Conservation (phyloP, 2,888 invertebrate species). For the Microchrysa polita region DNA sequence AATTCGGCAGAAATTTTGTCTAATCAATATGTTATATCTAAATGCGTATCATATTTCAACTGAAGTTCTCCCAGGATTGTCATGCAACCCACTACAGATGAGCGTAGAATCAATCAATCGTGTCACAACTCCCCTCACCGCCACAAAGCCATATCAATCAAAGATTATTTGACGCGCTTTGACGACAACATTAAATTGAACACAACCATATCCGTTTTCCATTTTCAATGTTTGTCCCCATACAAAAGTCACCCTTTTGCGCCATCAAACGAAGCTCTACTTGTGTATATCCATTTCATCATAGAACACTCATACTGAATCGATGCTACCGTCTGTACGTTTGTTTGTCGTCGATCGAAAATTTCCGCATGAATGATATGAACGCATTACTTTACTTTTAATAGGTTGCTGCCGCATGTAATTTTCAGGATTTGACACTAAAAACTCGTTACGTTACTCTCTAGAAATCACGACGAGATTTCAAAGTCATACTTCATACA, state of each 20-base stretch:
- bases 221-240: background rate
- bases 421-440: background rate
- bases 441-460: background rate
- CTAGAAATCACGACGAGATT: background rate
- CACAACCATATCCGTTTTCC: background rate
- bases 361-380: background rate
- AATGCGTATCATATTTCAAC: too few species aligned
- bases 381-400: too few species aligned
- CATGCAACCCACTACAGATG: background rate
- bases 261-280: background rate
- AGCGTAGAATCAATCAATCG: constrained; percentile 1
- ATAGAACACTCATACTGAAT: too few species aligned
- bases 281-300: background rate
- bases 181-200: background rate
- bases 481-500: constrained; percentile 2
- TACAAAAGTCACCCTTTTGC: background rate
- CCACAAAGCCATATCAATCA: constrained; percentile 4
- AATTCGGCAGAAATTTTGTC: too few species aligned
- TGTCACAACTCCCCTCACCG: background rate
- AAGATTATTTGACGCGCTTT: background rate
- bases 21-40: too few species aligned
- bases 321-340: too few species aligned
- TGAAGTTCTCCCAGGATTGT: background rate
- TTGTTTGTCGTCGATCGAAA: background rate
- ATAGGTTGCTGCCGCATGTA: background rate